Conservation (phyloP, 1,140 invertebrate species). For the Leptopilina boulardi region DNA sequence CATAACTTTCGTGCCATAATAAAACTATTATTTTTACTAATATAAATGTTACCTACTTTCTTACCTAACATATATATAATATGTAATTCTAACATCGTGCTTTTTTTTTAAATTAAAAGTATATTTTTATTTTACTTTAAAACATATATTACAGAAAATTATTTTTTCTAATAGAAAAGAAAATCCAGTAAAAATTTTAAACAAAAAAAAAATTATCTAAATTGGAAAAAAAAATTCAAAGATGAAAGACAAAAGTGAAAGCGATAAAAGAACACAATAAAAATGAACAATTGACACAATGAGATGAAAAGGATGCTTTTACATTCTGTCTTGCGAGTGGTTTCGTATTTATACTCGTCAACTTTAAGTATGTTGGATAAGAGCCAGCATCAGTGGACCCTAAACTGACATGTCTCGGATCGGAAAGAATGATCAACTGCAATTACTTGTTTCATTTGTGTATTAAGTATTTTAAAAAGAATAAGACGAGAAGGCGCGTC, state of each 20-base stretch:
- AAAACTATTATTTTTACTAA: conserved; percentile 15
- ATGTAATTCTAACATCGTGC: no score
- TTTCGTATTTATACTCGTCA: conserved; percentile 57
- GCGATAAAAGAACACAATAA: conserved; percentile 42
- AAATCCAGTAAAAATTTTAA: neutral
- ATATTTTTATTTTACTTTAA: no score
- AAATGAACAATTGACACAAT: conserved; percentile 36
- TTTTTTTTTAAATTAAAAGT: no score
- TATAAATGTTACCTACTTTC: neutral
- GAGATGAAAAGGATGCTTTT: conserved; percentile 23
- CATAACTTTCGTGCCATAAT: conserved; percentile 13
- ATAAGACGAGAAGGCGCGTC: neutral
- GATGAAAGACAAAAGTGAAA: conserved; percentile 16
- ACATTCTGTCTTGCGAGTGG: conserved; percentile 50
- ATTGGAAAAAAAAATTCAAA: neutral
- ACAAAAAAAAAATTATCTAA: neutral
- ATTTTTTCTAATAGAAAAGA: no score
- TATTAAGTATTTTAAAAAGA: neutral
- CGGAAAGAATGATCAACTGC: conserved; percentile 32
- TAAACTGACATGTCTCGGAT: conserved; percentile 15
- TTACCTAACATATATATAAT: neutral
- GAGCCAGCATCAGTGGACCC: conserved; percentile 44
- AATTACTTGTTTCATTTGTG: conserved; percentile 35
- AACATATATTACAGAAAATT: no score
- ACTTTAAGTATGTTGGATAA: conserved; percentile 43